Evolutionary conservation across 2,113 vertebrate genomes (phyloP).

Genomic region (Alouatta palliata): DNA sequence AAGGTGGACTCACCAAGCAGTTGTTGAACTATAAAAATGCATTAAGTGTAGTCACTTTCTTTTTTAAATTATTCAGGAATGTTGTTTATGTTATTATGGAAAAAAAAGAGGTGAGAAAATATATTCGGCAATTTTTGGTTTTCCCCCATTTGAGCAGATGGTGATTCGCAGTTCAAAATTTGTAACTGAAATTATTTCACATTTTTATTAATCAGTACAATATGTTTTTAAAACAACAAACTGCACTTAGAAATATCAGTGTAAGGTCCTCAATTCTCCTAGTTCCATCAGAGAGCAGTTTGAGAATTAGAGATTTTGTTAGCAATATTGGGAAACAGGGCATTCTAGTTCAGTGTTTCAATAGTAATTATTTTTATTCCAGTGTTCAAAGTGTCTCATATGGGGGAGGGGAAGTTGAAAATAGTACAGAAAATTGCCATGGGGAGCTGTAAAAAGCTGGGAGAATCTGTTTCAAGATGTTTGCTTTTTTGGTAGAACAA

Average conservation of each 20-base stretch:
- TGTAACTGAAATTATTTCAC: conserved; percentile 86
- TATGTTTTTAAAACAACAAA: conserved; percentile 84
- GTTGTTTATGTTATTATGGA: conserved; percentile 85
- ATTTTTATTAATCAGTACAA: conserved; percentile 88
- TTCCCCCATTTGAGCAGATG: conserved; percentile 84
- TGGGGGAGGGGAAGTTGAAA: conserved; percentile 61
- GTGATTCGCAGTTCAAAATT: conserved; percentile 85
- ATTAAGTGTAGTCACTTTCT: conserved; percentile 76
- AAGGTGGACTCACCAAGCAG: conserved; percentile 79
- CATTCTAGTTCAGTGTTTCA: conserved; percentile 63
- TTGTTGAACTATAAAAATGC: conserved; percentile 74
- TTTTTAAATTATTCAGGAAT: conserved; percentile 83
- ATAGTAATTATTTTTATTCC: conserved; percentile 71
- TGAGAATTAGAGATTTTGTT: conserved; percentile 72
- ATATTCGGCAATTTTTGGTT: conserved; percentile 86
- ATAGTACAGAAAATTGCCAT: conserved; percentile 54
- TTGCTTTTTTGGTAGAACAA: conserved; percentile 71
- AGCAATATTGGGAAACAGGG: conserved; percentile 54
- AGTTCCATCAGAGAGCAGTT: conserved; percentile 75
- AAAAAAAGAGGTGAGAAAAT: conserved; percentile 88
- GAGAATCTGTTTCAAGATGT: conserved; percentile 73
- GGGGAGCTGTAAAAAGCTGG: conserved; percentile 41
- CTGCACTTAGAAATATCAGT: conserved; percentile 74
- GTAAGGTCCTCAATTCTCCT: conserved; percentile 74
- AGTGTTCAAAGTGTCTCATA: conserved; percentile 72